Evolutionary conservation across 2,888 invertebrate species (phyloP).

Genomic region (Thelaira solivaga): DNA sequence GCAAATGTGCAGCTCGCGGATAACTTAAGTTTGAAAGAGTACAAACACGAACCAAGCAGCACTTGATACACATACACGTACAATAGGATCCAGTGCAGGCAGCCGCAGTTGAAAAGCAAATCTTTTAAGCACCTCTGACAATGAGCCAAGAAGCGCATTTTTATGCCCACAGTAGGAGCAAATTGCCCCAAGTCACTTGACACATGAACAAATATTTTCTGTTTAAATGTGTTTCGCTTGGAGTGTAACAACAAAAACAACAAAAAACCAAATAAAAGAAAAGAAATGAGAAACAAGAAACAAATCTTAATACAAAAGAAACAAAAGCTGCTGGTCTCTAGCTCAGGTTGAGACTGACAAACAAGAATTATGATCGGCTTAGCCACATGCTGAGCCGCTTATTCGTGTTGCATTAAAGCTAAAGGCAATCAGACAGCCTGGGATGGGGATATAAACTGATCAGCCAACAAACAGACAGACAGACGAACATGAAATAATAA

Average conservation of each 20-base stretch:
- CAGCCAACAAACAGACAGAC: conserved; percentile 38
- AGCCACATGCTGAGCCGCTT: conserved; percentile 75
- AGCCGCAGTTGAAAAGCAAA: conserved; percentile 45
- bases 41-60: conserved; percentile 13
- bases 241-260: conserved; percentile 14
- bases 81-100: neutral
- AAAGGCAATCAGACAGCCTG: conserved; percentile 61
- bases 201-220: conserved; percentile 69
- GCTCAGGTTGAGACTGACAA: conserved; percentile 69
- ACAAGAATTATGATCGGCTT: conserved; percentile 77
- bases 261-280: conserved; percentile 47
- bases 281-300: conserved; percentile 46
- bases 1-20: conserved; percentile 63
- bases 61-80: too few relatives aligned
- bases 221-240: conserved; percentile 57
- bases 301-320: conserved; percentile 51
- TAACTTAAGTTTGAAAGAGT: conserved; percentile 35
- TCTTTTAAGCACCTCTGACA: conserved; percentile 58
- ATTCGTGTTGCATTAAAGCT: conserved; percentile 61
- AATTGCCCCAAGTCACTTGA: conserved; percentile 71
- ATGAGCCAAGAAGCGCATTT: conserved; percentile 59
- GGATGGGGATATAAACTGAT: conserved; percentile 49
- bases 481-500: conserved; percentile 7
- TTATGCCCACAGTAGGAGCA: conserved; percentile 70
- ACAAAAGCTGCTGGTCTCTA: conserved; percentile 63